These are phyloP conservation scores for Columba guinea DNA, from an alignment of 2,797 vertebrate species.

Conservation along the genomic window DNA sequence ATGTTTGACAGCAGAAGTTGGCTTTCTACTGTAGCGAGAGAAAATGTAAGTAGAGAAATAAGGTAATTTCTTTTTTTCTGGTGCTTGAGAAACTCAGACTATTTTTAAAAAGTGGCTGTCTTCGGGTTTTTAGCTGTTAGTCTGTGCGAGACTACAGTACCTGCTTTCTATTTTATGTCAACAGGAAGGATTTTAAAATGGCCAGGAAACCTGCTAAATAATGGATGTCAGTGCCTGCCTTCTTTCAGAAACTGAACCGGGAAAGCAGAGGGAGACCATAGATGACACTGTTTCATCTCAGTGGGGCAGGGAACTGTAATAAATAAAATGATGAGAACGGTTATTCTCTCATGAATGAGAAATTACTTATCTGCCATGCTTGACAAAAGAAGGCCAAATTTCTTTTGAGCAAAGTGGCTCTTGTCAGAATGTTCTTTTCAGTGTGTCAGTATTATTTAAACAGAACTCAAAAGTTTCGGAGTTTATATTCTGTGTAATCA, in stretches of 20 bases:
- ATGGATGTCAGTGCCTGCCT: constrained; percentile 52
- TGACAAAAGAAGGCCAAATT: constrained; percentile 45
- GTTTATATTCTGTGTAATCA: neutral
- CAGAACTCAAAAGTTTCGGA: neutral
- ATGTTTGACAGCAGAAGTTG: constrained; percentile 68
- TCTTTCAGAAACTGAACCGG: constrained; percentile 22
- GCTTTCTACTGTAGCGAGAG: constrained; percentile 62
- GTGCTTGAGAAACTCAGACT: neutral
- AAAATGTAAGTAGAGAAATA: constrained; percentile 54
- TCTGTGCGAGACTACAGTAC: neutral
- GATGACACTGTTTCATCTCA: constrained; percentile 61
- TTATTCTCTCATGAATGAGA: constrained; percentile 43
- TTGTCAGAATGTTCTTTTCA: constrained; percentile 8
- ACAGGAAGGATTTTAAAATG: constrained; percentile 60
- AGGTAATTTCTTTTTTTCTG: neutral
- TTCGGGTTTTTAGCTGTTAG: neutral
- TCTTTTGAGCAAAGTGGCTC: constrained; percentile 20
- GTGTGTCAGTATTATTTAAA: constrained; percentile 8
- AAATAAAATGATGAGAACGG: constrained; percentile 40
- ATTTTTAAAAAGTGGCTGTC: neutral
- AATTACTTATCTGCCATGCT: constrained; percentile 22
- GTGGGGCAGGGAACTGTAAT: constrained; percentile 50
- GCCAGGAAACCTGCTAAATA: constrained; percentile 55
- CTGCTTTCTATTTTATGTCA: neutral
- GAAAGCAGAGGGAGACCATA: constrained; percentile 38